Percentiles rank a stretch among this genome's conserved stretches.
These are phyloP conservation scores for Eutolmus rufibarbis DNA, from an alignment of 2,888 invertebrate species.

Conservation along the genomic window DNA sequence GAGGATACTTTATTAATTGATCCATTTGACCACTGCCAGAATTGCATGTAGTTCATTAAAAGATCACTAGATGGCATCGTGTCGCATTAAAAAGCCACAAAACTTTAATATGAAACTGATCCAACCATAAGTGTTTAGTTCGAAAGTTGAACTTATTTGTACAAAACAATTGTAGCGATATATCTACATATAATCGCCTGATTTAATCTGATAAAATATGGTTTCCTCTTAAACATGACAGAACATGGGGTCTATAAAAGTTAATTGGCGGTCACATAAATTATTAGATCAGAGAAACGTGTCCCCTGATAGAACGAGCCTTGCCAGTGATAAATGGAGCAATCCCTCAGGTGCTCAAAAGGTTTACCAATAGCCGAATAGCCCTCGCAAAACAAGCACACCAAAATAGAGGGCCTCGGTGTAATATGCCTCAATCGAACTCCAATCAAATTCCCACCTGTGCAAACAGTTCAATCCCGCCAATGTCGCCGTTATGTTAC, in stretches of 20 bases:
- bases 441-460: background rate
- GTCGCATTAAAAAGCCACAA: too few relatives aligned
- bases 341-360: background rate
- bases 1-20: too few relatives aligned
- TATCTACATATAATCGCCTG: too few relatives aligned
- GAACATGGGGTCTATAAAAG: background rate
- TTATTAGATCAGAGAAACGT: background rate
- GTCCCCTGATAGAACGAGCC: background rate
- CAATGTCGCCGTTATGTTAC: background rate
- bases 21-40: too few relatives aligned
- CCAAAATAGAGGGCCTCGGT: background rate
- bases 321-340: background rate
- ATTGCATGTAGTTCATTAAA: too few relatives aligned
- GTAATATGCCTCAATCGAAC: background rate
- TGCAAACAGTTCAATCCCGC: background rate
- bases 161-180: too few relatives aligned
- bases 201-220: too few relatives aligned
- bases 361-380: background rate
- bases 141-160: too few relatives aligned
- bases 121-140: too few relatives aligned
- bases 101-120: too few relatives aligned
- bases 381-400: background rate
- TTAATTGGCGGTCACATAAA: background rate
- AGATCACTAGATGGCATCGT: too few relatives aligned
- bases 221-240: too few relatives aligned